phyloP scores from a whole-genome alignment of 2,797 vertebrate genomes.

The Apogon hyalosoma region DNA sequence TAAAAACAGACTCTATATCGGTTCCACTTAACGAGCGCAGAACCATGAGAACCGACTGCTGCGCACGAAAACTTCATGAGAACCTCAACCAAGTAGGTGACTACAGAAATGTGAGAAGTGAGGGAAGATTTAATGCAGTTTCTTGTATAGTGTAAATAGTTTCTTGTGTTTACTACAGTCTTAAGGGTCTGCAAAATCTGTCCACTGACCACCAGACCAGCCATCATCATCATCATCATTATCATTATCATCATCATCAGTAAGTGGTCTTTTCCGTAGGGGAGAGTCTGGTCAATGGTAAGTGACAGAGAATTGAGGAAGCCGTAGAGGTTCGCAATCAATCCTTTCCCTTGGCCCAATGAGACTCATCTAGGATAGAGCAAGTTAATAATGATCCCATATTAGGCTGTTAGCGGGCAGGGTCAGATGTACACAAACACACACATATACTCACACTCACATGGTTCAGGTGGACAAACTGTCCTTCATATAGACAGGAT shows the following conservation, averaged over 20 bases:
- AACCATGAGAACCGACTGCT: slow-evolving; percentile 69
- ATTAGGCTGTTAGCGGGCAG: slow-evolving; percentile 60
- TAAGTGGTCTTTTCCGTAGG: slow-evolving; percentile 56
- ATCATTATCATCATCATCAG: slow-evolving; percentile 71
- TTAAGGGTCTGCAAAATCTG: slow-evolving; percentile 23
- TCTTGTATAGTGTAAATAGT: neutral
- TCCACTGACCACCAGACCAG: slow-evolving; percentile 59
- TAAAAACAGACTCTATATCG: slow-evolving; percentile 79
- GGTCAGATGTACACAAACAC: slow-evolving; percentile 30
- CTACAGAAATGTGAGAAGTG: slow-evolving; percentile 23
- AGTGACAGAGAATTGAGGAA: slow-evolving; percentile 64
- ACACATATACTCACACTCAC: slow-evolving; percentile 9
- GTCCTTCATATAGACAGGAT: slow-evolving; percentile 49
- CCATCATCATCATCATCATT: slow-evolving; percentile 65
- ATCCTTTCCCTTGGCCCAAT: slow-evolving; percentile 64
- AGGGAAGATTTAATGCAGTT: slow-evolving; percentile 19
- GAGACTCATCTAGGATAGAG: slow-evolving; percentile 70
- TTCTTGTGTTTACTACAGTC: slow-evolving; percentile 9
- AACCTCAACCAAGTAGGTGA: slow-evolving; percentile 31
- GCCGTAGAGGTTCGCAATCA: slow-evolving; percentile 67
- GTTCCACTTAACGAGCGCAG: slow-evolving; percentile 60
- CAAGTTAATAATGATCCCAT: slow-evolving; percentile 75
- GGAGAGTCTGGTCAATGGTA: slow-evolving; percentile 68
- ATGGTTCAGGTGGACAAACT: slow-evolving; percentile 24
- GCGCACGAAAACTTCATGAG: slow-evolving; percentile 62